Evolutionary conservation across 2,797 vertebrate species (phyloP), one percentile per base, ranked within the genome.

Genomic region (Xerus rutilus): DNA sequence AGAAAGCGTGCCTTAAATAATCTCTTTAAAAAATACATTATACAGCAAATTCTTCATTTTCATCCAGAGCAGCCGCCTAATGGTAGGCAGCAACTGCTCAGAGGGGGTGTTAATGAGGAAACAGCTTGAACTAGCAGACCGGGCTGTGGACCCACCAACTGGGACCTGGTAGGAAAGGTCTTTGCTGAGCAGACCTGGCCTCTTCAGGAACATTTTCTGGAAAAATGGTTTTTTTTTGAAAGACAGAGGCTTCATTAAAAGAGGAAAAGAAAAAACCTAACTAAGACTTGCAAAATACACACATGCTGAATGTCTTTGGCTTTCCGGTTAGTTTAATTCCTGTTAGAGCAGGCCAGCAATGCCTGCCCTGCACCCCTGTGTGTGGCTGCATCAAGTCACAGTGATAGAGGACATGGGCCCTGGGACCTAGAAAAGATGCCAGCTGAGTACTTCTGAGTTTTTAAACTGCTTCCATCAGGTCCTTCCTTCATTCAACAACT

Each of bases 1-100:
- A 99, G 97, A 98, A 98, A 98, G 98, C 94, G 94, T 98, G 97
- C 95, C 97, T 99, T 98, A 98, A 99, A 99, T 98, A 98, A 98
- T 98, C 98, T 97, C 91, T 97, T 73, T 95, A 96, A 96, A 98
- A 97, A 97, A 96, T 78, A 96, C 97, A 97, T 98, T 97, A 97
- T 96, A 91, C 86, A 97, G 96, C 91, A 98, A 98, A 98, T 97
- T 97, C 93, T 98, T 97, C 86, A 57, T 97, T 98, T 97, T 95
- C 94, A 97, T 97, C 96, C 96, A 95, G 87, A 97, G 96, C 78
- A 95, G 98, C 97, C 83, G 0, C 93, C 90, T 95, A 86, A 95
- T 96, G 91, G 93, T 91, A 97, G 91, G 52, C 57, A 95, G 94
- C 95, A 95, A 97, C 92, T 78, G 82, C 93, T 97, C 86, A 73